Percentiles rank a stretch among this genome's conserved stretches.
phyloP scores from a whole-genome alignment of 1,140 invertebrate species.

The Drosophila yakuba region DNA sequence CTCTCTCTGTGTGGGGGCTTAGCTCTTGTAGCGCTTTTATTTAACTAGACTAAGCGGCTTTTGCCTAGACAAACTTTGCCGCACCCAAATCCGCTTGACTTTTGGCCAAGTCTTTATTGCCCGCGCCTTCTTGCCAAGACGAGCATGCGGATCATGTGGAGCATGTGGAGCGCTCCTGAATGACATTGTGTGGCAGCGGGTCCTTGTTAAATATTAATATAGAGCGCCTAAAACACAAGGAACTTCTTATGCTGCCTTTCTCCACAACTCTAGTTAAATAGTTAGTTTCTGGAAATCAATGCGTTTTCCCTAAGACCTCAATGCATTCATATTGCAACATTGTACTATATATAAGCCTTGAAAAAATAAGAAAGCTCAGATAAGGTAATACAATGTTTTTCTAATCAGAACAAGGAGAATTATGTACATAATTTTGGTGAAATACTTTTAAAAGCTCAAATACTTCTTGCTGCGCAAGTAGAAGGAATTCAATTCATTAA shows the following conservation, averaged over 20 bases:
- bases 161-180: not conserved
- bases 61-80: conserved; percentile 73
- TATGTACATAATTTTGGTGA: too few species aligned
- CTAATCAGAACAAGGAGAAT: too few species aligned
- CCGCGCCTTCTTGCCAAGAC: conserved; percentile 12
- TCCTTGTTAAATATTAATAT: conserved; percentile 5
- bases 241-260: not conserved
- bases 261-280: too few species aligned
- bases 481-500: not conserved
- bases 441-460: too few species aligned
- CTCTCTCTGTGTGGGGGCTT: conserved; percentile 11
- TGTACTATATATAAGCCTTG: too few species aligned
- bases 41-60: conserved; percentile 79
- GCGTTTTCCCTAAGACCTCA: too few species aligned
- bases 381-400: too few species aligned
- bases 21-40: conserved; percentile 68
- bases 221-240: not conserved
- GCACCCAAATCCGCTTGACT: conserved; percentile 73
- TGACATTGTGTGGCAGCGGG: conserved; percentile 9
- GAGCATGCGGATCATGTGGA: not conserved
- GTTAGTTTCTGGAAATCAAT: not conserved
- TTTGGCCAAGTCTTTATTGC: conserved; percentile 68
- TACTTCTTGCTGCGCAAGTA: too few species aligned
- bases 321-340: too few species aligned
- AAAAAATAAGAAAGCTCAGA: too few species aligned